phyloP scores from a whole-genome alignment of 2,113 vertebrate genomes.

The Petaurus breviceps region DNA sequence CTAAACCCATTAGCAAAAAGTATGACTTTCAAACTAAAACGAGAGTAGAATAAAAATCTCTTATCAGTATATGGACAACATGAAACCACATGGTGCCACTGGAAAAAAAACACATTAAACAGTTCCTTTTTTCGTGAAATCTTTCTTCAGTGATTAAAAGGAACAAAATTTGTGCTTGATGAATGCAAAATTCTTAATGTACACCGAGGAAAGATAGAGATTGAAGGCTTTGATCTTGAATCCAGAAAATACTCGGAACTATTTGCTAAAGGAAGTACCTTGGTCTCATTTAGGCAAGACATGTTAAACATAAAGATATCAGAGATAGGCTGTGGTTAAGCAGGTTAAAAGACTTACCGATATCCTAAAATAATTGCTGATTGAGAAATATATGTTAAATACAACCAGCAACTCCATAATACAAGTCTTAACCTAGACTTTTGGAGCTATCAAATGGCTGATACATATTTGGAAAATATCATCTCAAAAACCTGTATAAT shows the following conservation, averaged over 20 bases:
- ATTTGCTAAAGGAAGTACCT: background rate
- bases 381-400: background rate
- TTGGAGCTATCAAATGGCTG: background rate
- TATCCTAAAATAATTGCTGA: background rate
- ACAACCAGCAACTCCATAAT: background rate
- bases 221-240: background rate
- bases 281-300: background rate
- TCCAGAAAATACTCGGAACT: background rate
- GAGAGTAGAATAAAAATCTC: background rate
- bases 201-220: background rate
- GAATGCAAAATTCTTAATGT: background rate
- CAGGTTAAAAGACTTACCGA: background rate
- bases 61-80: background rate
- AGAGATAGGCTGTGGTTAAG: background rate
- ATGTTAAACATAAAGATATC: background rate
- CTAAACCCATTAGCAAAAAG: background rate
- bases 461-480: background rate
- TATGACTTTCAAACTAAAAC: background rate
- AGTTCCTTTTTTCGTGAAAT: background rate
- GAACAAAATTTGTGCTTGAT: background rate
- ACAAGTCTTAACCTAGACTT: background rate
- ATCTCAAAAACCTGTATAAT: background rate
- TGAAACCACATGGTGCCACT: background rate
- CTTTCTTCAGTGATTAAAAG: background rate
- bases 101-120: background rate